A percentile compares a stretch with the other conserved stretches of the same genome.
phyloP scores from a whole-genome alignment of 2,888 invertebrate species.

The Boloria selene region DNA sequence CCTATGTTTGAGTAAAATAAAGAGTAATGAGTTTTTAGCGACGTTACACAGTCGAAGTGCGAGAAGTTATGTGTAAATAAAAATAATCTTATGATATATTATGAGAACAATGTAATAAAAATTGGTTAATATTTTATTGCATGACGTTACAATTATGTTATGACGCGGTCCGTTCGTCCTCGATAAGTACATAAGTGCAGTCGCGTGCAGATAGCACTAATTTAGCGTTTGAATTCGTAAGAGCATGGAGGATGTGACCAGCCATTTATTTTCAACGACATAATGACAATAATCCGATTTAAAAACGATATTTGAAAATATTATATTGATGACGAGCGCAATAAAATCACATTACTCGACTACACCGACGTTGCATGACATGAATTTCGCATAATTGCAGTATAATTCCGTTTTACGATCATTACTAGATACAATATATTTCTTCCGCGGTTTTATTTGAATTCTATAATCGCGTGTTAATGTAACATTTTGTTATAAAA shows the following conservation, averaged over 20 bases:
- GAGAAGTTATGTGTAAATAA: too few species aligned
- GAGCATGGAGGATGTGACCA: neutral
- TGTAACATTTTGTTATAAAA: slow-evolving; percentile 43
- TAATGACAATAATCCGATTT: slow-evolving; percentile 26
- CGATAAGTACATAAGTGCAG: neutral
- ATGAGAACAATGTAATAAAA: too few species aligned
- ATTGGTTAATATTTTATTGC: too few species aligned
- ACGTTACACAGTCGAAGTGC: too few species aligned
- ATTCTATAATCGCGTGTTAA: slow-evolving; percentile 50
- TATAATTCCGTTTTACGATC: slow-evolving; percentile 44
- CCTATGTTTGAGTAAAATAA: too few species aligned
- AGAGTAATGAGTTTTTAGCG: too few species aligned
- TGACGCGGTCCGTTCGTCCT: neutral
- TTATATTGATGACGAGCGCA: slow-evolving; percentile 27
- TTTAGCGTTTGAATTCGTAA: slow-evolving; percentile 13
- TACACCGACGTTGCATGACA: slow-evolving; percentile 41
- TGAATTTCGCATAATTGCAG: slow-evolving; percentile 43
- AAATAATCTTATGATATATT: too few species aligned
- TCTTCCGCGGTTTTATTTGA: slow-evolving; percentile 47
- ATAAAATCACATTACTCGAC: slow-evolving; percentile 31
- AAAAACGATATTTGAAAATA: slow-evolving; percentile 33
- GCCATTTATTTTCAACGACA: slow-evolving; percentile 12
- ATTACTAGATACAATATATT: slow-evolving; percentile 44
- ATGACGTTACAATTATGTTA: neutral
- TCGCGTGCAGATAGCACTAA: slow-evolving; percentile 10